phyloP scores from a whole-genome alignment of 2,113 vertebrate genomes.

The Eudorcas thomsonii region DNA sequence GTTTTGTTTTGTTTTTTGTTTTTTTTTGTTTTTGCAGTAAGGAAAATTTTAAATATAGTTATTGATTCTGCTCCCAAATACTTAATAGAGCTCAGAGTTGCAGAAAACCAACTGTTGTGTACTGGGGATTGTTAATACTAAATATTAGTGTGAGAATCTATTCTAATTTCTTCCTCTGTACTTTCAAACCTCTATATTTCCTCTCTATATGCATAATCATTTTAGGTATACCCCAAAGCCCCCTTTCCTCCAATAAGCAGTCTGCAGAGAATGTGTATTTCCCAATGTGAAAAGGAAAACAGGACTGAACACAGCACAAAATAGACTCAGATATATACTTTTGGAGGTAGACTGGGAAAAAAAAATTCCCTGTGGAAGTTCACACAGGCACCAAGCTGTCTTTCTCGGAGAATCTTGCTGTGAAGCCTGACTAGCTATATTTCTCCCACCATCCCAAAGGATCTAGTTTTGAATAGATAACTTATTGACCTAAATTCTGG shows the following conservation, averaged over 20 bases:
- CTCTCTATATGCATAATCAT: not conserved
- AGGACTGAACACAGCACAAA: not conserved
- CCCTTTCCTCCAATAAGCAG: not conserved
- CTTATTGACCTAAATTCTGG: not conserved
- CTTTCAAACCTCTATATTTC: not conserved
- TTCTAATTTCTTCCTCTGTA: not conserved
- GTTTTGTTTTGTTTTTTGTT: not conserved
- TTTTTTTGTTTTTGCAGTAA: not conserved
- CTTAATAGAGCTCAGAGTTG: constrained; percentile 23
- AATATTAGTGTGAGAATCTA: not conserved
- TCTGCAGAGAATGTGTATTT: not conserved
- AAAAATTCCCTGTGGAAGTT: not conserved
- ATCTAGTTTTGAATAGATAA: not conserved
- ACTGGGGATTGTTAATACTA: not conserved
- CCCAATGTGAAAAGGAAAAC: not conserved
- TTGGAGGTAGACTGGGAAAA: not conserved
- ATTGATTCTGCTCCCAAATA: not conserved
- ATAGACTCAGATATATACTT: not conserved
- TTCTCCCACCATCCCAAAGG: not conserved
- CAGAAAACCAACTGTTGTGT: not conserved
- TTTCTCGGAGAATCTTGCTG: not conserved
- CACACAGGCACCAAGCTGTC: not conserved
- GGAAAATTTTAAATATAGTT: constrained; percentile 17
- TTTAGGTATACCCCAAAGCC: not conserved
- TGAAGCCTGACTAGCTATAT: not conserved